phyloP scores from a whole-genome alignment of 2,113 vertebrate species.

The Dasyornis broadbenti region DNA sequence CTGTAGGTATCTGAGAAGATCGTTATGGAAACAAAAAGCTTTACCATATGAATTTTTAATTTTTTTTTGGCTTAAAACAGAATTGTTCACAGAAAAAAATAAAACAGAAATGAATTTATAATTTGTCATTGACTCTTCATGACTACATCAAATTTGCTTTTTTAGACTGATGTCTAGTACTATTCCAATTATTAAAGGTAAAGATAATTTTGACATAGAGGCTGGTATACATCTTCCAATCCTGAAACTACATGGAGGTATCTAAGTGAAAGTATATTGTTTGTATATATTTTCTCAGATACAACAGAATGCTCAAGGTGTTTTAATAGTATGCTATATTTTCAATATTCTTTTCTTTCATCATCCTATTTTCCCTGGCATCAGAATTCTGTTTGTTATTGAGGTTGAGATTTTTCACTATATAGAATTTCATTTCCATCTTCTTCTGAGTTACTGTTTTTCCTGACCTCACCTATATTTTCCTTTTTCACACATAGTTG shows the following conservation, averaged over 20 bases:
- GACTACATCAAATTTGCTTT: not conserved
- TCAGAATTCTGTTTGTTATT: not conserved
- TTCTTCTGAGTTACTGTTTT: not conserved
- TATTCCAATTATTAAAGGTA: not conserved
- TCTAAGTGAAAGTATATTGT: not conserved
- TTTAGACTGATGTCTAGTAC: not conserved
- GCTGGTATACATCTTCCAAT: not conserved
- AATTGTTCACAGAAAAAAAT: not conserved
- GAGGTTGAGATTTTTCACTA: not conserved
- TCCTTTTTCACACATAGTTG: not conserved
- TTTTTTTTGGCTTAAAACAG: not conserved
- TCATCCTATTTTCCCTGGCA: not conserved
- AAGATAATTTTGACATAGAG: not conserved
- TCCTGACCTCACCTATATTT: not conserved
- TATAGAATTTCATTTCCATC: not conserved
- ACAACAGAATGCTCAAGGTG: not conserved
- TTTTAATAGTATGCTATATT: not conserved
- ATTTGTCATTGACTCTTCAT: not conserved
- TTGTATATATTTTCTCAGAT: not conserved
- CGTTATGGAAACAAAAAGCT: not conserved
- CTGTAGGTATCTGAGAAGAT: not conserved
- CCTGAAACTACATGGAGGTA: not conserved
- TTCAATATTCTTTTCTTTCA: not conserved
- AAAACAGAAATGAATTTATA: not conserved
- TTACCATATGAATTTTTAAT: fast-evolving